Base-by-base conservation (phyloP, 2,888 invertebrate genomes). In the Byasa hedistus region DNA sequence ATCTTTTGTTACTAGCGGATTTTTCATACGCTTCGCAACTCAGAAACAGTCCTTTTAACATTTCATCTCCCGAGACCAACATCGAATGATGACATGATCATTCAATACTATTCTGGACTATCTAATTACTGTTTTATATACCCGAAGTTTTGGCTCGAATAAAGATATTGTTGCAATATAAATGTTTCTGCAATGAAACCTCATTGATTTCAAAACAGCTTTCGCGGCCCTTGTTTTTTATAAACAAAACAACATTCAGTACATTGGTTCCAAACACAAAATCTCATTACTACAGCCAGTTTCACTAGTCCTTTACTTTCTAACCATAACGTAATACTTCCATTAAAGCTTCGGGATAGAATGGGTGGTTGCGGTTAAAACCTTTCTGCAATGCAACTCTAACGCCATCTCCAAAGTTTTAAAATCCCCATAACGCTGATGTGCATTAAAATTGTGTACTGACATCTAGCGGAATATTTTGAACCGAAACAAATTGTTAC, bases 391-490 rank as follows among this genome's bases (percentile, higher is more conserved):
- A 32, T 17, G 21, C 55, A 48, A 22, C 51, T 21, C 17, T 64
- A 64, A 57, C 67, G 67, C 67, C 67, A 68, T 68, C 64, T 68
- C 44, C 15, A 17, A 39, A 15, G 15, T 39, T 39, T 56, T 36
- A 12, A 36, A 63, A n/a, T 19, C 51, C 48, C 24, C n/a, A 21
- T 59, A 23, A 22, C 44, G 57, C 48, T 59, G 12, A 51, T 36
- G 17, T 60, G 59, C 63, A 48, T 60, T 15, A 57, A 57, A 57
- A 51, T 24, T 61, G 67, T 55, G 63, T 57, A 24, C 36, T 60
- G 67, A 64, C 67, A 64, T 68, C 67, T 68, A 64, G 63, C 67
- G 67, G 67, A n/a, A 27, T 17, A 32, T 54, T 60, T n/a, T 23
- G 36, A 60, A 61, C 36, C 51, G 22, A 32, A 61, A 19, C 12